Percentiles rank a stretch among this genome's conserved stretches.
Evolutionary conservation across 1,140 invertebrate genomes (phyloP).

Genomic region (Atta cephalotes): DNA sequence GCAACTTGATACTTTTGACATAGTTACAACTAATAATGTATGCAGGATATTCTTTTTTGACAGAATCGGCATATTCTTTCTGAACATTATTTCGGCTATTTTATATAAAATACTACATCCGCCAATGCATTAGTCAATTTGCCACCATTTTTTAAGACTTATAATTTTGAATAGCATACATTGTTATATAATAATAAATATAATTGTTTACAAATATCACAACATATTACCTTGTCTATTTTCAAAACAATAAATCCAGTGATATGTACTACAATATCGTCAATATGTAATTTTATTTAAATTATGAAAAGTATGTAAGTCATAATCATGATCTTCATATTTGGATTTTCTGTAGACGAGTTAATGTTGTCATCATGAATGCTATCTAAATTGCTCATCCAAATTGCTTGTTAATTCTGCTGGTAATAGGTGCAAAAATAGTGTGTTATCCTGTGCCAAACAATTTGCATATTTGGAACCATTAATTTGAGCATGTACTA

Average conservation of each 20-base stretch:
- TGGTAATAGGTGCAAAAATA: neutral
- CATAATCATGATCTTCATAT: neutral
- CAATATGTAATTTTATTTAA: neutral
- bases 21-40: neutral
- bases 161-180: neutral
- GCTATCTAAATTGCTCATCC: neutral
- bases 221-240: neutral
- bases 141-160: neutral
- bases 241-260: slow-evolving; percentile 6
- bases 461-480: neutral
- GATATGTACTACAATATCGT: neutral
- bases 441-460: slow-evolving; percentile 2
- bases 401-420: neutral
- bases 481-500: neutral
- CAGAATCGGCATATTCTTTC: neutral
- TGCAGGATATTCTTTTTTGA: slow-evolving; percentile 7
- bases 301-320: neutral
- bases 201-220: neutral
- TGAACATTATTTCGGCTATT: slow-evolving; percentile 15
- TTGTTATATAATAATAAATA: neutral
- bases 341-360: neutral
- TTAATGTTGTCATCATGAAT: neutral
- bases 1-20: neutral
- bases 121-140: neutral
- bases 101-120: neutral